Evolutionary conservation across 2,797 vertebrate species (phyloP), one percentile per base, ranked within the genome.

Genomic region (Acipenser ruthenus): DNA sequence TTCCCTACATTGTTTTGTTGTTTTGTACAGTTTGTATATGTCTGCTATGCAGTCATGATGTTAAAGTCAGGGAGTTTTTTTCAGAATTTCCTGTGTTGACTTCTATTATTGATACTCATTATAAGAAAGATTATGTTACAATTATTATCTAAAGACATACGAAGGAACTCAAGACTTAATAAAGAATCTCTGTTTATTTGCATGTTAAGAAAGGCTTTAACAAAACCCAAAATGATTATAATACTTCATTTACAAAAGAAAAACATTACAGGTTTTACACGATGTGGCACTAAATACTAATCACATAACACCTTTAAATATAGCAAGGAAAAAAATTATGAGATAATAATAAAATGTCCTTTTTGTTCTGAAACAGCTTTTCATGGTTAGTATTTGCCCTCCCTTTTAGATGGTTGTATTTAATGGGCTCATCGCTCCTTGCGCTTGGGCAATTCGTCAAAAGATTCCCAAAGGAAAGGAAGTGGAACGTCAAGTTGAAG

Each of bases 401-500:
- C 37, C 65, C 10, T 13, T 37, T 56, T 18, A 65, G 74, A 72
- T 75, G 74, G 77, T 78, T 71, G 77, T 83, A 71, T 86, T 84
- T 81, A 23, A 72, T 68, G 69, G 50, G 71, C 60, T 76, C 70
- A 69, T 49, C 67, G 60, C 67, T 79, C 70, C 73, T 73, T 75
- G 56, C 79, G 78, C 23, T 69, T 80, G 15, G 89, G 84, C 78
- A 86, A 83, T 71, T 91, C 84, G 67, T 77, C 84, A 74, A 92
- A 80, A 67, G 89, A 82, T 65, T 80, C 83, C 85, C 87, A 89
- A 65, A 89, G 77, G 72, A 93, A 90, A 11, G 89, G 90, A 69
- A 90, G 82, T 69, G 90, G 92, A 62, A 95, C 78, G 65, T 92
- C 90, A 72, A 97, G 66, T 70, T 86, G 92, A 69, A 92, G 75